Evolutionary conservation across 2,113 vertebrate genomes (phyloP).

Genomic region (Machaerirhynchus nigripectus): DNA sequence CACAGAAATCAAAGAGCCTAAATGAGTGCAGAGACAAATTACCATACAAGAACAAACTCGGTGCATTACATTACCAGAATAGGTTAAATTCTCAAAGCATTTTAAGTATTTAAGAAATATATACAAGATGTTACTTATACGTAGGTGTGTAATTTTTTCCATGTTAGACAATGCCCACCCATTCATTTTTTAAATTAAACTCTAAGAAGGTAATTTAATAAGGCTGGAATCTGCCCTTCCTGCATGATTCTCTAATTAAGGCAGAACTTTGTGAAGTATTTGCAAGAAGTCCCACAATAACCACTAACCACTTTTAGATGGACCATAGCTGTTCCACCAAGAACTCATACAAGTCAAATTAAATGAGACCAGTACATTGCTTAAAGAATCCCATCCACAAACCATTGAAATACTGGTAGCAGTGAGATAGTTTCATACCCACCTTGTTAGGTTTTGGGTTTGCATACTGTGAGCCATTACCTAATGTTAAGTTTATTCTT

Average conservation of each 20-base stretch:
- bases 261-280: neutral
- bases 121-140: neutral
- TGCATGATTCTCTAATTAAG: neutral
- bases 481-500: neutral
- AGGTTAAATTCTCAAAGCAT: neutral
- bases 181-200: neutral
- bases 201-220: neutral
- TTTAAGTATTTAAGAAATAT: neutral
- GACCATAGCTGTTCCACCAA: neutral
- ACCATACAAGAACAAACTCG: neutral
- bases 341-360: neutral
- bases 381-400: neutral
- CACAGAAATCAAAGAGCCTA: neutral
- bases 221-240: neutral
- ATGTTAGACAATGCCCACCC: neutral
- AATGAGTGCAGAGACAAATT: neutral
- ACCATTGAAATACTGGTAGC: neutral
- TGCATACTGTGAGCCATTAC: neutral
- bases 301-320: neutral
- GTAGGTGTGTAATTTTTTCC: neutral
- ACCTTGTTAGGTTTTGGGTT: neutral
- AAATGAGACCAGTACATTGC: neutral
- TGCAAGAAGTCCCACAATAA: neutral
- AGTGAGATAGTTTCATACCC: neutral
- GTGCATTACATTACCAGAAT: neutral